phyloP scores from a whole-genome alignment of 2,113 vertebrate genomes.

The Labeo catla region DNA sequence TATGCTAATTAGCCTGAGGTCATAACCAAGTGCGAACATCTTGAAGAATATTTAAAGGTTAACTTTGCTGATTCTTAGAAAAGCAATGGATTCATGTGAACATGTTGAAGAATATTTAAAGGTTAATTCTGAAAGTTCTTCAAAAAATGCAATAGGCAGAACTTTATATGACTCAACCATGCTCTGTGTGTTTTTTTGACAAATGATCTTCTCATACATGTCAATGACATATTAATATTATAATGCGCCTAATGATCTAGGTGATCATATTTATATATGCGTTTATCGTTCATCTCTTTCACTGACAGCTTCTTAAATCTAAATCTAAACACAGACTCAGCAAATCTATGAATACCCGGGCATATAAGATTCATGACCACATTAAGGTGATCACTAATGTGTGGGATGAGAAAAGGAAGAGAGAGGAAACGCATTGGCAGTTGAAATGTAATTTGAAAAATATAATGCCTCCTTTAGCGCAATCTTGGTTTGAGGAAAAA shows the following conservation, averaged over 20 bases:
- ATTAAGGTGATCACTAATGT: constrained; percentile 42
- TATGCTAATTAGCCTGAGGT: constrained; percentile 3
- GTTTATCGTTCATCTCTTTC: constrained; percentile 69
- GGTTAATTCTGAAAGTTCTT: neutral
- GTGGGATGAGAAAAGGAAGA: constrained; percentile 39
- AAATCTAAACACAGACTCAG: constrained; percentile 16
- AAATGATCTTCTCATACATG: constrained; percentile 67
- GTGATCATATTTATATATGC: constrained; percentile 66
- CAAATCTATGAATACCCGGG: constrained; percentile 18
- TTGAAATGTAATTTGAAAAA: constrained; percentile 43
- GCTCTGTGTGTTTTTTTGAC: constrained; percentile 63
- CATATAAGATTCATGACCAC: constrained; percentile 35
- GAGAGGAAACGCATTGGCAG: constrained; percentile 4
- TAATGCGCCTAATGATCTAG: constrained; percentile 73
- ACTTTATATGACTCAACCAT: constrained; percentile 5
- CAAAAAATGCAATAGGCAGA: neutral
- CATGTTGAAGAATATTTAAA: neutral
- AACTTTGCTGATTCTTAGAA: neutral
- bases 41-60: constrained; percentile 30
- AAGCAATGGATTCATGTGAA: neutral
- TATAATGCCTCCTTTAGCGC: constrained; percentile 33
- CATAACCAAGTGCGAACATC: constrained; percentile 8
- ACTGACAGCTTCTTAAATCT: constrained; percentile 54
- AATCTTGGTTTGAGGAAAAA: neutral
- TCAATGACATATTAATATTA: constrained; percentile 69